These are phyloP conservation scores for Lepidurus arcticus DNA, from an alignment of 1,140 invertebrate genomes.

Conservation along the genomic window DNA sequence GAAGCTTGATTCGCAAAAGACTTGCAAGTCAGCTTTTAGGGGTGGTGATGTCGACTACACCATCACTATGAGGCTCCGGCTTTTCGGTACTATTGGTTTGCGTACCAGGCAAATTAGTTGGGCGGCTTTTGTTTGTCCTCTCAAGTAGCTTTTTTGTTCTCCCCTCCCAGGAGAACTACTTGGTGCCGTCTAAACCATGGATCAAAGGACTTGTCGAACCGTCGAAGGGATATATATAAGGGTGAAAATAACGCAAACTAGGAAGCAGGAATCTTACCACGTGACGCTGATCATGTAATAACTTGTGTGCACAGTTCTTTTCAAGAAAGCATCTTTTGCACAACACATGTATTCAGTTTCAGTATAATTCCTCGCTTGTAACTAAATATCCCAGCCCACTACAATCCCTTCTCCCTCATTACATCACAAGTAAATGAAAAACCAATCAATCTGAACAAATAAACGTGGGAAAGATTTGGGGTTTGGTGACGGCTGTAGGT, in stretches of 20 bases:
- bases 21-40: background rate
- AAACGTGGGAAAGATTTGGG: too few relatives aligned
- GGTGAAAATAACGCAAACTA: background rate
- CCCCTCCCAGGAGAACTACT: background rate
- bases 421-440: too few relatives aligned
- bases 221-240: background rate
- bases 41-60: background rate
- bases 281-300: background rate
- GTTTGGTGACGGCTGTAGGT: too few relatives aligned
- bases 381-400: too few relatives aligned
- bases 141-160: conserved; percentile 22
- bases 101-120: conserved; percentile 18
- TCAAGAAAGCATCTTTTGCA: too few relatives aligned
- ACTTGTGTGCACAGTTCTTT: too few relatives aligned
- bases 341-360: too few relatives aligned
- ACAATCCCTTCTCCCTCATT: too few relatives aligned
- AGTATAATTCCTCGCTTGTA: too few relatives aligned
- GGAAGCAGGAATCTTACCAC: background rate
- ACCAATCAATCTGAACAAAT: too few relatives aligned
- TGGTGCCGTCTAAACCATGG: background rate
- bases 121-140: conserved; percentile 17
- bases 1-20: conserved; percentile 19
- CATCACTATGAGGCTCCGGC: background rate
- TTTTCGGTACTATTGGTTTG: conserved; percentile 6
- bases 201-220: background rate